phyloP scores from a whole-genome alignment of 2,113 vertebrate species.

The Phasianus colchicus region DNA sequence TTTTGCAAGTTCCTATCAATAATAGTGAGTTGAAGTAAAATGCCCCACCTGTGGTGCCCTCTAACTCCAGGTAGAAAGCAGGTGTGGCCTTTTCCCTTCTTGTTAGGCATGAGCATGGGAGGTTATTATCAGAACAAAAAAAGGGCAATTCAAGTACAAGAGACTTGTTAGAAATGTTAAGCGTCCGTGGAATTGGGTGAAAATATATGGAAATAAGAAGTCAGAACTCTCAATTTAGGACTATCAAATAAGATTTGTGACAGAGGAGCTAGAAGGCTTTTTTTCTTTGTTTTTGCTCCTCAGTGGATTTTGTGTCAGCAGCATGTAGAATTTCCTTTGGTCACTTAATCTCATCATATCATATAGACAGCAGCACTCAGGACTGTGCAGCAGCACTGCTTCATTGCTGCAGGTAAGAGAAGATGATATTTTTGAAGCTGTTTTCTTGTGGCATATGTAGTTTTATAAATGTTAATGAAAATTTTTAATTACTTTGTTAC shows the following conservation, averaged over 20 bases:
- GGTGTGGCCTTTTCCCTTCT: rapidly evolving
- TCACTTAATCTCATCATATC: not conserved
- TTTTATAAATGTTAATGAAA: not conserved
- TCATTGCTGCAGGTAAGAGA: not conserved
- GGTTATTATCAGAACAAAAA: not conserved
- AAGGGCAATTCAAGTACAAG: not conserved
- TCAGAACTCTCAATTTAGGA: not conserved
- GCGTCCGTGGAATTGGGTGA: not conserved
- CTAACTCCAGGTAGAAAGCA: not conserved
- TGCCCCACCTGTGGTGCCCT: not conserved
- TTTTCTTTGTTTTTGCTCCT: not conserved
- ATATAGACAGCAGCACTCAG: not conserved
- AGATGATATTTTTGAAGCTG: not conserved
- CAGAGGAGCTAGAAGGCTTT: not conserved
- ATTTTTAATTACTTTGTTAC: not conserved
- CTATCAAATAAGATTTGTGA: not conserved
- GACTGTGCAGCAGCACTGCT: too few species aligned
- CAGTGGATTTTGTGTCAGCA: not conserved
- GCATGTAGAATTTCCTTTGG: not conserved
- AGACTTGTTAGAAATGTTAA: not conserved
- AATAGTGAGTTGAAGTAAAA: not conserved
- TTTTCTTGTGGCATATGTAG: not conserved
- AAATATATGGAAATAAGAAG: not conserved
- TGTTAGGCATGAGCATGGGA: not conserved
- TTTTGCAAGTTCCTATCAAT: not conserved